Evolutionary conservation across 2,888 invertebrate genomes (phyloP).

Genomic region (Lepidochrysops patricia): DNA sequence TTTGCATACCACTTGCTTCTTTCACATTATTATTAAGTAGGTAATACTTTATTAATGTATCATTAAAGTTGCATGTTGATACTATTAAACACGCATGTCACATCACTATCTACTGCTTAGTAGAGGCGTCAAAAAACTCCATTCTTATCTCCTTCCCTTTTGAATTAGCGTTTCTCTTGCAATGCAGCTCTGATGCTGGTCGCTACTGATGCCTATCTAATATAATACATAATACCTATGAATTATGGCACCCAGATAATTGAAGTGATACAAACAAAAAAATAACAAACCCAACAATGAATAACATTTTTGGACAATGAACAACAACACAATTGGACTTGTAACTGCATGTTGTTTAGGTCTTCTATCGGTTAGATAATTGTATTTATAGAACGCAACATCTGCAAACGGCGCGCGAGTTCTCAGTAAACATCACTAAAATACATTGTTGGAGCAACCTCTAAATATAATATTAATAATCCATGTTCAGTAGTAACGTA

Average conservation of each 20-base stretch:
- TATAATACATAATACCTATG: not conserved
- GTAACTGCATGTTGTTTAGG: not conserved
- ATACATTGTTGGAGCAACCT: constrained; percentile 4
- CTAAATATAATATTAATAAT: constrained; percentile 6
- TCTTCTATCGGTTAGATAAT: not conserved
- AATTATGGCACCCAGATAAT: not conserved
- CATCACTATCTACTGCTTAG: not conserved
- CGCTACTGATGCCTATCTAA: not conserved
- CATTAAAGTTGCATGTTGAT: not conserved
- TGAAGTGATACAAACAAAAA: not conserved
- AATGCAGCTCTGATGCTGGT: too few species aligned
- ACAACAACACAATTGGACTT: not conserved
- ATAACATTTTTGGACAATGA: too few species aligned
- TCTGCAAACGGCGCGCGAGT: not conserved
- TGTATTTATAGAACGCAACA: not conserved
- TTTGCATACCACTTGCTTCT: not conserved
- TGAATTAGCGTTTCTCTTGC: too few species aligned
- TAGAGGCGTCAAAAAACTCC: too few species aligned
- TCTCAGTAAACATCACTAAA: constrained; percentile 1
- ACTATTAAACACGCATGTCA: not conserved
- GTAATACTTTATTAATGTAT: not conserved
- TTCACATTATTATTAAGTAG: not conserved
- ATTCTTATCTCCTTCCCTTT: too few species aligned
- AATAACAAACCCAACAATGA: not conserved
- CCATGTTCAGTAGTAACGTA: not conserved